Evolutionary conservation across 2,888 invertebrate genomes (phyloP).

Genomic region (Plemyria rubiginata): DNA sequence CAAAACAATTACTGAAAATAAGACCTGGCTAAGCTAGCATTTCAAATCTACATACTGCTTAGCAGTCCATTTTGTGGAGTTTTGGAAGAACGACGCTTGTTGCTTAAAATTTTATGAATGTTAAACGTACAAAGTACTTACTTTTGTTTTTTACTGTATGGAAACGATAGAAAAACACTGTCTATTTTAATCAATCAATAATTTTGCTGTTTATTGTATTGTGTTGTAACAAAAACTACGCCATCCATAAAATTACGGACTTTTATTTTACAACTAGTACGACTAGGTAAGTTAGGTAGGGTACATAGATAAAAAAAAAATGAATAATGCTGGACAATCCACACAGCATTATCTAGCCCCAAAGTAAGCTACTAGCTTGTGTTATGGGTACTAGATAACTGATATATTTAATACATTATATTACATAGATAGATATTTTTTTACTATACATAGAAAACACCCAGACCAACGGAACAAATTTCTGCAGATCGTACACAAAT

Average conservation of each 20-base stretch:
- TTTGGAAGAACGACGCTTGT: conserved; percentile 21
- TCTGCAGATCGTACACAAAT: too few species aligned
- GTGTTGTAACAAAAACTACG: conserved; percentile 39
- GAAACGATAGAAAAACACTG: neutral
- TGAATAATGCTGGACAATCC: too few species aligned
- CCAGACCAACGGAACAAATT: too few species aligned
- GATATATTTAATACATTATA: too few species aligned
- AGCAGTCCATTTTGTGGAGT: conserved; percentile 50
- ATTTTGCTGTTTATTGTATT: conserved; percentile 37
- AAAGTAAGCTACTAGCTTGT: too few species aligned
- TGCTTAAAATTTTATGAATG: conserved; percentile 19
- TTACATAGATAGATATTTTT: too few species aligned
- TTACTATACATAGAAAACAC: too few species aligned
- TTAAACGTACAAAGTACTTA: conserved; percentile 13
- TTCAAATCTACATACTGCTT: conserved; percentile 44
- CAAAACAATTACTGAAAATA: neutral
- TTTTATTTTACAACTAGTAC: neutral
- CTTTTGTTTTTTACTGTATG: conserved; percentile 9
- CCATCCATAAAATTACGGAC: neutral
- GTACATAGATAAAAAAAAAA: too few species aligned
- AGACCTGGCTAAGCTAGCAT: neutral
- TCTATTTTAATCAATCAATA: conserved; percentile 11
- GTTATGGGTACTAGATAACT: too few species aligned
- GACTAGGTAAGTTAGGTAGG: too few species aligned
- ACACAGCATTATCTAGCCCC: too few species aligned